Evolutionary conservation across 2,113 vertebrate species (phyloP).

Genomic region (Siphamia tubifer): DNA sequence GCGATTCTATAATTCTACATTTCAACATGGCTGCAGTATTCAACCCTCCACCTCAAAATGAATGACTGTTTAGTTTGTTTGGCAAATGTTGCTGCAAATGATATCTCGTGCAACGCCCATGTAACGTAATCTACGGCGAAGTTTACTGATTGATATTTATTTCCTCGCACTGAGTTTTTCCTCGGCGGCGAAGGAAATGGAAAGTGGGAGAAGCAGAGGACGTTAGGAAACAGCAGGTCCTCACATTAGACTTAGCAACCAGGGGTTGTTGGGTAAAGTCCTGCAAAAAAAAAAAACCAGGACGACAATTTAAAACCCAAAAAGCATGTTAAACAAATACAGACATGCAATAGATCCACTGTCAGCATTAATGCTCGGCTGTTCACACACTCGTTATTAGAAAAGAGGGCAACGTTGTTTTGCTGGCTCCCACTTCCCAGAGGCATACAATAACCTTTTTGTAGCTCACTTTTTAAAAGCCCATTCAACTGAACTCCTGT

Average conservation of each 20-base stretch:
- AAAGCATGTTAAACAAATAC: conserved; percentile 53
- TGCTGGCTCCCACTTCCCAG: background rate
- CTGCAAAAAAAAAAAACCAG: conserved; percentile 22
- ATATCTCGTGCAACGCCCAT: conserved; percentile 21
- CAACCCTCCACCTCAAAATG: background rate
- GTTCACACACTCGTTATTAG: conserved; percentile 10
- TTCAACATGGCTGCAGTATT: conserved; percentile 5
- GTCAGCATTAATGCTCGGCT: conserved; percentile 21
- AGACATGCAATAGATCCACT: conserved; percentile 38
- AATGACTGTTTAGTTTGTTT: conserved; percentile 42
- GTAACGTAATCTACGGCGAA: background rate
- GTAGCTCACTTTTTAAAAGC: conserved; percentile 41
- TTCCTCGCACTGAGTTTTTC: conserved; percentile 4
- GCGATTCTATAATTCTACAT: conserved; percentile 5
- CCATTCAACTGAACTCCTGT: conserved; percentile 12
- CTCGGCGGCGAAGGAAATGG: conserved; percentile 1
- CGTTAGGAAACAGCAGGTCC: conserved; percentile 32
- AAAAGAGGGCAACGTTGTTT: conserved; percentile 27
- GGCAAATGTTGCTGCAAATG: conserved; percentile 1
- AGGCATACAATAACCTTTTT: conserved; percentile 52
- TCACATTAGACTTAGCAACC: conserved; percentile 11
- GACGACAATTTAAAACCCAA: conserved; percentile 43
- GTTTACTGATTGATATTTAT: conserved; percentile 44
- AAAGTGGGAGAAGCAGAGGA: conserved; percentile 1
- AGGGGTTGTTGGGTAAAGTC: conserved; percentile 18